These are phyloP conservation scores for Hoplias malabaricus DNA, from an alignment of 2,113 vertebrate genomes.

Conservation along the genomic window DNA sequence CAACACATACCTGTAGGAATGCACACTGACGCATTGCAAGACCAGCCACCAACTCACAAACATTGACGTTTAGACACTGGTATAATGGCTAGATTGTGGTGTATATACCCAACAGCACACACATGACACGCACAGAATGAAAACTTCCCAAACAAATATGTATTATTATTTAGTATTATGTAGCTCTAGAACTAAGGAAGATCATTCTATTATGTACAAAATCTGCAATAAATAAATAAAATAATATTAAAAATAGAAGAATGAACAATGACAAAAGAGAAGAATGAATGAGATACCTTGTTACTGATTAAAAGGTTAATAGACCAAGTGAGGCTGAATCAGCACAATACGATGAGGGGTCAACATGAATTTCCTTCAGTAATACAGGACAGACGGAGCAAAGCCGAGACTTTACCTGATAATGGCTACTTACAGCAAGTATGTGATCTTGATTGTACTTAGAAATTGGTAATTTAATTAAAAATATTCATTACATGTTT, in stretches of 20 bases:
- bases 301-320: slow-evolving; percentile 80
- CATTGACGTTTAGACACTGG: slow-evolving; percentile 16
- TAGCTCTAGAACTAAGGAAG: no score
- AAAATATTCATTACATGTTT: not conserved
- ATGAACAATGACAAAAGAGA: slow-evolving; percentile 1
- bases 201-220: not conserved
- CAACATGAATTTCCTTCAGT: slow-evolving; percentile 42
- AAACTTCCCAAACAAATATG: slow-evolving; percentile 21
- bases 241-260: no score
- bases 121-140: slow-evolving; percentile 13
- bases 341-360: slow-evolving; percentile 64
- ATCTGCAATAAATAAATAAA: not conserved
- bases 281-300: slow-evolving; percentile 48
- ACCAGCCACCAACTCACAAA: slow-evolving; percentile 30
- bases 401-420: not conserved
- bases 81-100: not conserved
- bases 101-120: slow-evolving; percentile 11
- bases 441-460: not conserved
- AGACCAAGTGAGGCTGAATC: slow-evolving; percentile 72
- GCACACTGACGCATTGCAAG: slow-evolving; percentile 27
- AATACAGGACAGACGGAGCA: not conserved
- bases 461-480: not conserved
- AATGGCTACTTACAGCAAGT: not conserved
- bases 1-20: slow-evolving; percentile 39
- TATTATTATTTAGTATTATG: slow-evolving; percentile 34